Percentiles rank a stretch among this genome's conserved stretches.
Conservation (phyloP, 2,797 vertebrate species). For the Manis pentadactyla region DNA sequence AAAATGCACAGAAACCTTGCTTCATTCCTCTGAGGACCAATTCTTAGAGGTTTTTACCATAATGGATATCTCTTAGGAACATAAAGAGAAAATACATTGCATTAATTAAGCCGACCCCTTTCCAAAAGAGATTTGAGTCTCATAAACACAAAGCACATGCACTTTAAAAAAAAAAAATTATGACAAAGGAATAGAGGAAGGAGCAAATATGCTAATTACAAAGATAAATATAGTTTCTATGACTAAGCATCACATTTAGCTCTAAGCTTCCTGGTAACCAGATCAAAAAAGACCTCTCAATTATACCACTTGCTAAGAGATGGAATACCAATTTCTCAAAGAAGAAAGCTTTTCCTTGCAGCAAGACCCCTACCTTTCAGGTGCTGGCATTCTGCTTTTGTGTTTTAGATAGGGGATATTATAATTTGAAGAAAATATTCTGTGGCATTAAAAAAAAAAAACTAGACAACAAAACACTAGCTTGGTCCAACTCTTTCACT, state of each 20-base stretch:
- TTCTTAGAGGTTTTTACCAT: background rate
- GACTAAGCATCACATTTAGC: background rate
- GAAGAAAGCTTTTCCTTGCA: background rate
- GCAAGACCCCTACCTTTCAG: background rate
- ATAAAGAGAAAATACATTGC: background rate
- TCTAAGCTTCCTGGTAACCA: background rate
- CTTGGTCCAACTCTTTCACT: background rate
- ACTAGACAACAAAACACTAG: background rate
- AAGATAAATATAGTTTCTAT: background rate
- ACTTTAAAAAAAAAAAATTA: background rate
- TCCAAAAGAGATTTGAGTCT: constrained; percentile 3
- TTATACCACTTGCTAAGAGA: background rate
- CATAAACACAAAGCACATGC: background rate
- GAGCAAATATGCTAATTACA: background rate
- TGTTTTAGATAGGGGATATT: background rate
- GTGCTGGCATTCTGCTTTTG: background rate
- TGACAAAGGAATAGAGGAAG: background rate
- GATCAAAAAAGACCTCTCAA: background rate
- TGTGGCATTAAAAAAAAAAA: background rate
- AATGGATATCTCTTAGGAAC: background rate
- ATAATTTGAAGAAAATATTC: constrained; percentile 42
- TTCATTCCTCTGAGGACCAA: constrained; percentile 1
- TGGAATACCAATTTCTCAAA: background rate
- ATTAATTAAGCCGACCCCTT: background rate
- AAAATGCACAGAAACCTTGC: background rate